Conservation (phyloP, 2,888 invertebrate species). For the Orthosia incerta region DNA sequence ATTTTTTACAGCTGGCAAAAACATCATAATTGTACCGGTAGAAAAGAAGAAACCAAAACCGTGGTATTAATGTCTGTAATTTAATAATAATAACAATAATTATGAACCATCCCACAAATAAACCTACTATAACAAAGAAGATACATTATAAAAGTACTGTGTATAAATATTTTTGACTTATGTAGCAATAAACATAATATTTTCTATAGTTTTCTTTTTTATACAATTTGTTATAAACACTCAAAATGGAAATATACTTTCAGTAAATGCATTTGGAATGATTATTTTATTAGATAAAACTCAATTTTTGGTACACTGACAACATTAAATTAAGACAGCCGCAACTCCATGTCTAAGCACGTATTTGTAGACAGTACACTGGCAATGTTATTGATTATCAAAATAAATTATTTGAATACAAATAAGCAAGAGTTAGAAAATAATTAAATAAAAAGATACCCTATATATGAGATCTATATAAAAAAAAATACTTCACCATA, state of each 20-base stretch:
- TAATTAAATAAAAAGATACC: slow-evolving; percentile 4
- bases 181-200: slow-evolving; percentile 30
- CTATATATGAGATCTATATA: slow-evolving; percentile 51
- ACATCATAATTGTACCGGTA: slow-evolving; percentile 78
- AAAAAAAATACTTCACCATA: slow-evolving; percentile 22
- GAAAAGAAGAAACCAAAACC: slow-evolving; percentile 69
- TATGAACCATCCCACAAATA: slow-evolving; percentile 43
- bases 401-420: slow-evolving; percentile 1
- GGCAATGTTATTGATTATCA: slow-evolving; percentile 25
- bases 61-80: slow-evolving; percentile 32
- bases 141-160: slow-evolving; percentile 33
- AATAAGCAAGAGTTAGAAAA: slow-evolving; percentile 4
- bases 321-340: slow-evolving; percentile 4
- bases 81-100: slow-evolving; percentile 35
- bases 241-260: slow-evolving; percentile 8
- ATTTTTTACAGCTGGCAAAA: slow-evolving; percentile 71
- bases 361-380: background rate
- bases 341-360: no score
- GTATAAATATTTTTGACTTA: slow-evolving; percentile 31
- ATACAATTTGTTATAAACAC: slow-evolving; percentile 28
- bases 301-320: slow-evolving; percentile 28
- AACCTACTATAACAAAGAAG: slow-evolving; percentile 33
- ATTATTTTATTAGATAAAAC: slow-evolving; percentile 24
- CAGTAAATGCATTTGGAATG: slow-evolving; percentile 57
- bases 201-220: slow-evolving; percentile 18